Evolutionary conservation across 1,140 invertebrate species (phyloP), one percentile per base, ranked within the genome.

Genomic region (Drosophila malerkotliana): DNA sequence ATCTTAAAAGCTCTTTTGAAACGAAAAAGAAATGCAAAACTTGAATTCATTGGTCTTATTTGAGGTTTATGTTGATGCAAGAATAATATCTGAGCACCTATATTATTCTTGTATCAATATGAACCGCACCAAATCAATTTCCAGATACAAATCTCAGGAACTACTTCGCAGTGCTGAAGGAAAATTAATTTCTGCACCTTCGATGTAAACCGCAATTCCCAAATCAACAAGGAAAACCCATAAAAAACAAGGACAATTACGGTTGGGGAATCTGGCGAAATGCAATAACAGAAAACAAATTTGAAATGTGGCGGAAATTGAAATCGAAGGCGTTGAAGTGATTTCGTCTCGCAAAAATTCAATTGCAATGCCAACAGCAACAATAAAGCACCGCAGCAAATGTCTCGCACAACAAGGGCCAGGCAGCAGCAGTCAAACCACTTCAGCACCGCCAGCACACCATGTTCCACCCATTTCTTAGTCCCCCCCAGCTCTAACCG

Each of bases 271-370:
- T 41, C 24, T 45, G 55, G 58, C 59, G 21, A 83, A 78, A 79
- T 73, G 72, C 79, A 88, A 88, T 83, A 79, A 74, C 64, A 53
- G 72, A 83, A 83, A 64, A 77, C 63, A 74, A 88, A 79, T 87
- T 83, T 73, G 57, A 82, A 85, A 83, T 79, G 74, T 73, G 81
- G 60, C 82, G 82, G 83, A 88, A 88, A 88, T 88, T 88, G 83
- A 88, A 88, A 88, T 88, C 79, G 79, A 88, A 88, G 83, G 83
- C 83, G 83, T 88, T 88, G 83, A 88, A 88, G 83, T 88, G 83
- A 88, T 88, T 88, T 88, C 76, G 83, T 88, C 83, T 83, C 83
- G 80, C 83, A 74, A 88, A 88, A 82, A 79, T 79, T 83, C 83
- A 88, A 87, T 87, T 87, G 75, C 57, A 82, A 63, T 72, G 52